Evolutionary conservation across 2,113 vertebrate genomes (phyloP).

Genomic region (Hucho hucho): DNA sequence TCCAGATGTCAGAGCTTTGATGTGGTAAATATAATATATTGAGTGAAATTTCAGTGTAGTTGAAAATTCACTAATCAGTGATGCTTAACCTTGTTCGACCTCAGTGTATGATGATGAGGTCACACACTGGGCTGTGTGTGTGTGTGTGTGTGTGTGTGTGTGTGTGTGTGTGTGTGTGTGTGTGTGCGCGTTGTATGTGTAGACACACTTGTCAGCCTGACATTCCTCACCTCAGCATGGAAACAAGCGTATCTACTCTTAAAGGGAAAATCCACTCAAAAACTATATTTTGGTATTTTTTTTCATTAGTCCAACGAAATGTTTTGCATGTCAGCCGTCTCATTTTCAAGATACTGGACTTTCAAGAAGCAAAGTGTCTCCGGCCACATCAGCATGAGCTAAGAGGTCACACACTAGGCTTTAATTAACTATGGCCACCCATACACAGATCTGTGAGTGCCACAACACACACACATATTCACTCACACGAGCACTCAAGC

Average conservation of each 20-base stretch:
- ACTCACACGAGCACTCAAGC: background rate
- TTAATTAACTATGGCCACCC: background rate
- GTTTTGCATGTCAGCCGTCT: background rate
- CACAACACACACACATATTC: conserved; percentile 5
- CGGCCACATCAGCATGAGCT: too few relatives aligned
- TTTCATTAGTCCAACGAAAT: too few relatives aligned
- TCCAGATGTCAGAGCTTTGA: background rate
- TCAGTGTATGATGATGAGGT: background rate
- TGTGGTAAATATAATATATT: background rate
- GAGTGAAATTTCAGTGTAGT: background rate
- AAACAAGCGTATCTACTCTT: background rate
- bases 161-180: conserved; percentile 4
- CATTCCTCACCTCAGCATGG: background rate
- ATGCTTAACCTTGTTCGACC: background rate
- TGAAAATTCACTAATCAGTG: background rate
- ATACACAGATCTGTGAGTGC: background rate
- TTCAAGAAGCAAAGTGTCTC: too few relatives aligned
- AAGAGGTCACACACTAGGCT: background rate
- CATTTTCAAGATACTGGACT: too few relatives aligned
- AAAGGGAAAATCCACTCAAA: background rate
- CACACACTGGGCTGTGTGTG: background rate
- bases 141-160: background rate
- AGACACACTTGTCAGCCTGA: background rate
- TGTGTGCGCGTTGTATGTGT: background rate
- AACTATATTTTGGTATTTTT: background rate